Evolutionary conservation across 2,888 invertebrate species (phyloP).

Genomic region (Willowsia nigromaculata): DNA sequence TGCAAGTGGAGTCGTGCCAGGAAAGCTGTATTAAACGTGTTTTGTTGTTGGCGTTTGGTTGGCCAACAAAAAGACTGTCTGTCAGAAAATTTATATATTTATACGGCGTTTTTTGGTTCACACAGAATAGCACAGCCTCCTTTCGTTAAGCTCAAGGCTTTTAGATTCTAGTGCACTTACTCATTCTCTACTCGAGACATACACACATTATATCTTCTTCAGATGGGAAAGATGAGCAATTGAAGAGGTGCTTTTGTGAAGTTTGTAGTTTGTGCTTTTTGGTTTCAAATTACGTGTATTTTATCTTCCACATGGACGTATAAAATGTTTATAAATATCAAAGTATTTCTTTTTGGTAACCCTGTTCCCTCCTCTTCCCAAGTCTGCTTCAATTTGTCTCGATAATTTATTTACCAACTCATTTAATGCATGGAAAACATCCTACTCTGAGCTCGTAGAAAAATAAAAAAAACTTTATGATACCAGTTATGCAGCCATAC

Average conservation of each 20-base stretch:
- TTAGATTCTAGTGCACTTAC: not conserved
- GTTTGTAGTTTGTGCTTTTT: not conserved
- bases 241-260: not conserved
- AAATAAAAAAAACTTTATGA: conserved; percentile 15
- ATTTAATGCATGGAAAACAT: conserved; percentile 42
- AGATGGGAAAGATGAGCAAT: not conserved
- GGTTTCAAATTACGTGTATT: conserved; percentile 15
- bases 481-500: not conserved
- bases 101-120: not conserved
- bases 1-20: conserved; percentile 42
- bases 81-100: not conserved
- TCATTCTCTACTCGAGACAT: not conserved
- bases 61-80: conserved; percentile 33
- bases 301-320: not conserved
- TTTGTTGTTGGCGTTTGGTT: conserved; percentile 24
- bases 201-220: not conserved
- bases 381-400: conserved; percentile 43
- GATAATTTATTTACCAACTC: conserved; percentile 66
- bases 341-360: not conserved
- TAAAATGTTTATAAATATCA: not conserved
- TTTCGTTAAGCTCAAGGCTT: conserved; percentile 1
- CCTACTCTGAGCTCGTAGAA: not conserved
- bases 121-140: conserved; percentile 9
- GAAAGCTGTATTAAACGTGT: not conserved
- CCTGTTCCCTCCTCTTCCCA: conserved; percentile 19